Evolutionary conservation across 2,113 vertebrate species (phyloP).

Genomic region (Athene cunicularia): DNA sequence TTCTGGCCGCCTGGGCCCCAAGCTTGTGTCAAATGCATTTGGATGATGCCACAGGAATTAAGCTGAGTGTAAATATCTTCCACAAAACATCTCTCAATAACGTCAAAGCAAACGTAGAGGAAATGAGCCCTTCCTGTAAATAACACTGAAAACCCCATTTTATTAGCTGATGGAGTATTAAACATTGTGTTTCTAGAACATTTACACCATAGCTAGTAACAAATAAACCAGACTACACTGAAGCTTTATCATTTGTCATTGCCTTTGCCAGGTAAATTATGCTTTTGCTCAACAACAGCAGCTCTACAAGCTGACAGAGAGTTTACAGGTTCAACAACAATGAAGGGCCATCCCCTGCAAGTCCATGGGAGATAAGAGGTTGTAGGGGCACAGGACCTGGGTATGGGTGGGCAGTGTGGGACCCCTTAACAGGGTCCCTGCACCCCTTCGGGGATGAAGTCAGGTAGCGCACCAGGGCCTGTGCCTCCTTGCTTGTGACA

Average conservation of each 20-base stretch:
- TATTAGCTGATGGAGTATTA: not conserved
- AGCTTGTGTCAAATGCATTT: not conserved
- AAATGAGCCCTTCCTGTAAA: not conserved
- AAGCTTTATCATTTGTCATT: not conserved
- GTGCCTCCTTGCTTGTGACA: not conserved
- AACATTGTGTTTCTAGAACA: not conserved
- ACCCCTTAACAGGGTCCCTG: not conserved
- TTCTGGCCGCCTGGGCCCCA: not conserved
- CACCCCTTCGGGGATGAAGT: not conserved
- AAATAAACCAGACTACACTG: not conserved
- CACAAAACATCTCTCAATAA: not conserved
- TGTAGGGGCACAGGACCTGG: too few relatives aligned
- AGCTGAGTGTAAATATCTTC: not conserved
- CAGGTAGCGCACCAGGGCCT: accelerated
- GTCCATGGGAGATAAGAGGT: not conserved
- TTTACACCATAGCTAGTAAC: not conserved
- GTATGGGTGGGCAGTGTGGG: accelerated
- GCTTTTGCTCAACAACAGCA: not conserved
- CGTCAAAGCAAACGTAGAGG: slow-evolving; percentile 27
- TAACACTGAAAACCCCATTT: not conserved
- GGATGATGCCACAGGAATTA: not conserved
- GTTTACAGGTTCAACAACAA: not conserved
- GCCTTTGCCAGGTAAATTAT: not conserved
- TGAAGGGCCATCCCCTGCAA: not conserved
- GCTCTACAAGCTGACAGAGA: not conserved